A percentile compares a stretch with the other conserved stretches of the same genome.
Conservation (phyloP, 2,888 invertebrate genomes). For the Smittia sp. region DNA sequence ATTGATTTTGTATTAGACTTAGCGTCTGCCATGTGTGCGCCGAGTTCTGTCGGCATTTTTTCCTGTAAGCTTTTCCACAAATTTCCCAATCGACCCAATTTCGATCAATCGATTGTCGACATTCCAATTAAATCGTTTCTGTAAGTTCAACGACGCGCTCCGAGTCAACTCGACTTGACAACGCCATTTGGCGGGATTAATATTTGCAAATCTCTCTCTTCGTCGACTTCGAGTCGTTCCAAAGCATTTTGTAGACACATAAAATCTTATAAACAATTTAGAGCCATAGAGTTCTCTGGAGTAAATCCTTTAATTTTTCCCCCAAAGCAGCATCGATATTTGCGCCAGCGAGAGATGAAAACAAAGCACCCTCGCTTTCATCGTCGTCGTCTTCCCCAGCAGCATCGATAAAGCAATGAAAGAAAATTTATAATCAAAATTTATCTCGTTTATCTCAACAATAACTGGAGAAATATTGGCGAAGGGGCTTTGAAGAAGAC, state of each 20-base stretch:
- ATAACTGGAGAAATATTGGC: not conserved
- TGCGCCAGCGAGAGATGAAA: not conserved
- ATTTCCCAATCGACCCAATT: no score
- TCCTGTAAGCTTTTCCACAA: no score
- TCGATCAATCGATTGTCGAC: no score
- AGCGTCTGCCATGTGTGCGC: no score
- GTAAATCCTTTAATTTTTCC: conserved; percentile 1
- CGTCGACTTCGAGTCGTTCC: not conserved
- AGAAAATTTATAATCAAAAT: conserved; percentile 35
- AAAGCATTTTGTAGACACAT: not conserved
- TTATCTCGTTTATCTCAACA: conserved; percentile 18
- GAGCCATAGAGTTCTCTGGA: not conserved
- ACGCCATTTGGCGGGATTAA: no score
- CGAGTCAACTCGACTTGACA: no score
- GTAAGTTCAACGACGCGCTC: no score
- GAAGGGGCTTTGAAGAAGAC: not conserved
- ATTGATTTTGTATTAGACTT: conserved; percentile 26
- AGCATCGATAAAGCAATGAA: conserved; percentile 15
- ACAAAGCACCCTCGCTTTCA: not conserved
- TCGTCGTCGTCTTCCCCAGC: not conserved
- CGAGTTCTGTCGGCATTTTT: no score
- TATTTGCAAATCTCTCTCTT: no score
- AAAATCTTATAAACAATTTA: conserved; percentile 3
- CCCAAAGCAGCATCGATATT: not conserved
- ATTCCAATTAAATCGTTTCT: no score